Evolutionary conservation across 2,888 invertebrate genomes (phyloP), one percentile per base, ranked within the genome.

Genomic region (Pseudoips prasinana): DNA sequence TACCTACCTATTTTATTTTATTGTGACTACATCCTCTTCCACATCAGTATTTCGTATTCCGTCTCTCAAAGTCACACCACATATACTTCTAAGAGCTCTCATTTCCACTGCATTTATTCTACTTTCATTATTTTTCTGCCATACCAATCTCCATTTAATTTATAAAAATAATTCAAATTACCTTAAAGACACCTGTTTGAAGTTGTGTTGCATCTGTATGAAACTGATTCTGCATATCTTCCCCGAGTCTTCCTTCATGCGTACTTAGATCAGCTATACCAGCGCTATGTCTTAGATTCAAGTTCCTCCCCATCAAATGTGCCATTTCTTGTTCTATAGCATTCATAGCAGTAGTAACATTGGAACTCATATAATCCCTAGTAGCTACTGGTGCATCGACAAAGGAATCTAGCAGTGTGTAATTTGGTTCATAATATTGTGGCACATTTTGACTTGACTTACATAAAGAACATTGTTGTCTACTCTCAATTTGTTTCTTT

Each of bases 251-350:
- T 1, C 37, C 39, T 2, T 46, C 56, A 22, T 48, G 51, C 19
- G 41, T 41, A 5, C 40, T 44, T 8, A 57, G 11, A 20, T 54
- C 50, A 10, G 58, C 62, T 1, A 58, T 36, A n/a, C 61, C 72
- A 25, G 55, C 39, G 28, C 58, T 64, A 39, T 75, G 64, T 30
- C 68, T 67, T 10, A 78, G 40, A 44, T 59, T 73, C 14, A 72
- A 65, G 46, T 72, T 75, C 33, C 71, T 74, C 1, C 79, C 73
- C 61, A 85, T 61, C 1, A 86, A 43, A 57, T 78, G 72, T 1
- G 81, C 72, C 67, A 88, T 78, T 63, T 88, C 86, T 22, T 72
- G 64, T 34, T 87, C 87, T 33, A 87, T 77, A 10, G 76, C 69
- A 50, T 65, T 74, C 57, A 78, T 69, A 1, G 80, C 75, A 14